Base-by-base conservation (phyloP, 2,113 vertebrate species). In the Marmota monax region DNA sequence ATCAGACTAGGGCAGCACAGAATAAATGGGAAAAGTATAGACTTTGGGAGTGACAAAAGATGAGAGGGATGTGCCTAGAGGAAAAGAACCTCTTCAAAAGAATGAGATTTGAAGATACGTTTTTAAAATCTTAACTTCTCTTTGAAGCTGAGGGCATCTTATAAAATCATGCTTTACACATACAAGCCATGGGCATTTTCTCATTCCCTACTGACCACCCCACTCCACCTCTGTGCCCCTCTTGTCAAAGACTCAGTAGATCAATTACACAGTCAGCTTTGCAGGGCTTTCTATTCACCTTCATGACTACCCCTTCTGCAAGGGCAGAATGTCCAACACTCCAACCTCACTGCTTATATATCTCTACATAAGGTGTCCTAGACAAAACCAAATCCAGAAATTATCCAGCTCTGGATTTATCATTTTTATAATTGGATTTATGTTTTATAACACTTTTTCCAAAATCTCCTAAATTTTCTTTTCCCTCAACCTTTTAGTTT, bases 141-240 rank as follows among this genome's bases (percentile, higher is more conserved):
- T 4, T 78, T 77, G 16, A 78, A 93, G 42, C 13, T 79, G 70
- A 63, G 48, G 8, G 77, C 45, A 65, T 29, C 29, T 14, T 74
- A 37, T 7, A 88, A 56, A 84, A 42, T 20, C 23, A 77, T 34
- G 5, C 32, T 56, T 86, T 37, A 23, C 11, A 37, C 25, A 56
- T 23, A 45, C 0, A 3, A 20, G n/a, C 17, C 72, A 53, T 20
- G 74, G 8, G 7, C 37, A 32, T 76, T 82, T 69, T 39, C 53
- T 92, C 18, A 67, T 18, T 7, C 18, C 4, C 25, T 34, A 6
- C 18, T 25, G 4, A 25, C 29, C 48, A 53, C 51, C 14, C 48
- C 7, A 7, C 17, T 7, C 37, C 0, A 7, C 1, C 56, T 42
- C 10, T 10, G 45, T 7, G 4, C 42, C 0, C 7, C 2, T 27